phyloP scores from a whole-genome alignment of 1,140 invertebrate species.

The Drosophila ogumai region DNA sequence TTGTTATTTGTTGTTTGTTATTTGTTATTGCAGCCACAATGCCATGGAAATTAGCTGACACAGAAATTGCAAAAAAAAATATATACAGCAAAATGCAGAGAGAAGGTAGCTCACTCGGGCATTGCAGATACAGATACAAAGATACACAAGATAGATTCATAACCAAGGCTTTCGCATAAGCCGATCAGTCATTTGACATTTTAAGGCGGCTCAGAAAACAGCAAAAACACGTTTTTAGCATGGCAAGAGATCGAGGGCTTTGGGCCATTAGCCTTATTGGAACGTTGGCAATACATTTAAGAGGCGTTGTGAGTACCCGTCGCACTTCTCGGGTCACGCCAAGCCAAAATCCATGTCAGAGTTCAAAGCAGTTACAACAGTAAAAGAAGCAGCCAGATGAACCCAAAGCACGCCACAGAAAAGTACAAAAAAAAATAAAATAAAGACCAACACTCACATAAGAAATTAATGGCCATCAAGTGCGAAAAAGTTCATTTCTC shows the following conservation, averaged over 20 bases:
- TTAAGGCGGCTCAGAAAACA: conserved; percentile 28
- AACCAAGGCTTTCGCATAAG: conserved; percentile 52
- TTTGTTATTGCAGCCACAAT: conserved; percentile 27
- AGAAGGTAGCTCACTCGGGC: conserved; percentile 39
- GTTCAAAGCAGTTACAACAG: conserved; percentile 49
- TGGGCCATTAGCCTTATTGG: conserved; percentile 39
- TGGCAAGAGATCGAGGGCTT: conserved; percentile 20
- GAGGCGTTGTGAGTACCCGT: not conserved
- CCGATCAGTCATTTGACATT: conserved; percentile 53
- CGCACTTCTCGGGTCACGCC: conserved; percentile 24
- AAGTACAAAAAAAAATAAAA: conserved; percentile 9
- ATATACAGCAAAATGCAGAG: conserved; percentile 1
- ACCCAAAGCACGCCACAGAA: conserved; percentile 54
- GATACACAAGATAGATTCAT: conserved; percentile 28
- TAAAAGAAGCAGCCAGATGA: conserved; percentile 33
- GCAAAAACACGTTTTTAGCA: conserved; percentile 36
- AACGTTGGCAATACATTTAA: conserved; percentile 15
- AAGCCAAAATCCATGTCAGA: conserved; percentile 51
- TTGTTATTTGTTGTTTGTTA: conserved; percentile 32
- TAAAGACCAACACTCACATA: conserved; percentile 26
- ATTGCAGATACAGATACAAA: conserved; percentile 40
- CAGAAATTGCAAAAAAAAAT: conserved; percentile 33
- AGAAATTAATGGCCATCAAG: conserved; percentile 70
- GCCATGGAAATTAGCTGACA: conserved; percentile 60
- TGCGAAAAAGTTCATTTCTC: conserved; percentile 69